Percentiles rank a stretch among this genome's conserved stretches.
These are phyloP conservation scores for Amorpha juglandis DNA, from an alignment of 2,888 invertebrate genomes.

Conservation along the genomic window DNA sequence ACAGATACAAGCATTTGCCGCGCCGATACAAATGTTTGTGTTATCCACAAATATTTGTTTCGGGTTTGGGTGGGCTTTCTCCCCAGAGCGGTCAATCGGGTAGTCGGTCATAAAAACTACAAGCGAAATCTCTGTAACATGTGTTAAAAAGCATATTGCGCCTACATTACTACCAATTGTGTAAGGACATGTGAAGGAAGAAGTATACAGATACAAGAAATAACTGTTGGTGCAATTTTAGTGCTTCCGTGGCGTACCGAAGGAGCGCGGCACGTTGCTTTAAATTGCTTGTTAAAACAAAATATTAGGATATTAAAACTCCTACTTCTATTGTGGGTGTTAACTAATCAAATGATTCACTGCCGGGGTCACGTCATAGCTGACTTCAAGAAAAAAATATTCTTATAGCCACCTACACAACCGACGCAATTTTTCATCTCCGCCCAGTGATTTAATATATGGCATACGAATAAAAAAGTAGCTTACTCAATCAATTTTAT, in stretches of 20 bases:
- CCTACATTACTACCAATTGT: too few species aligned
- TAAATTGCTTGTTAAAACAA: conserved; percentile 16
- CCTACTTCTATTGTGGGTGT: conserved; percentile 21
- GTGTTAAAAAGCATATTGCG: too few species aligned
- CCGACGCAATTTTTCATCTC: background rate
- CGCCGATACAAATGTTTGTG: too few species aligned
- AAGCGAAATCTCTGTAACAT: too few species aligned
- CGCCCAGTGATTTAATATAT: conserved; percentile 4
- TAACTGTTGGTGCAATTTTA: conserved; percentile 7
- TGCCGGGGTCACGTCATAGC: conserved; percentile 9
- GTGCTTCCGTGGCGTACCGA: conserved; percentile 4
- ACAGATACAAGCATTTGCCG: background rate
- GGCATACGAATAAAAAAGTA: conserved; percentile 1
- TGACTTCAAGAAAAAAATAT: conserved; percentile 10
- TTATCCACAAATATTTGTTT: too few species aligned
- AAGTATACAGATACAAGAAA: background rate
- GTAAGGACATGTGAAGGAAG: too few species aligned
- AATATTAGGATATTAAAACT: conserved; percentile 22
- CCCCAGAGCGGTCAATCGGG: too few species aligned
- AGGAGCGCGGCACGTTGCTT: conserved; percentile 10
- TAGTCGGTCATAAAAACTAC: too few species aligned
- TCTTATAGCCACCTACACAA: conserved; percentile 7
- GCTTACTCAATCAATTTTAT: conserved; percentile 16
- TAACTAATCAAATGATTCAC: conserved; percentile 19
- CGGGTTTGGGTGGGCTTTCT: too few species aligned